Evolutionary conservation across 2,113 vertebrate genomes (phyloP).

Genomic region (Ornithorhynchus anatinus): DNA sequence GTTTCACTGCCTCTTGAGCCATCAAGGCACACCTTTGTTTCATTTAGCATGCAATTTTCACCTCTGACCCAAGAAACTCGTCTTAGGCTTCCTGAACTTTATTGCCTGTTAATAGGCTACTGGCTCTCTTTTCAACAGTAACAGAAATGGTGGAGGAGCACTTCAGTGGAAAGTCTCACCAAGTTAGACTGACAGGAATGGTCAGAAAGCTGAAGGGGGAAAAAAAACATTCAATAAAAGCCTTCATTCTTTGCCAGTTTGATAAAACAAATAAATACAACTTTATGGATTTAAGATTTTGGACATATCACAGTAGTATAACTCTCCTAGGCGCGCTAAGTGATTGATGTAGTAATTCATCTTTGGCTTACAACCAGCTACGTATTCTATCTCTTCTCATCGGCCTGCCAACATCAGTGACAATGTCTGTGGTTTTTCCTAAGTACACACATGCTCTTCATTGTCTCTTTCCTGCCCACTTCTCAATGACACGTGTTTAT

Average conservation of each 20-base stretch:
- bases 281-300: conserved; percentile 72
- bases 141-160: conserved; percentile 77
- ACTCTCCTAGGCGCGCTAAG: conserved; percentile 69
- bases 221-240: conserved; percentile 56
- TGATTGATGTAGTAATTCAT: conserved; percentile 81
- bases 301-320: conserved; percentile 64
- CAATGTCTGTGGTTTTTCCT: conserved; percentile 74
- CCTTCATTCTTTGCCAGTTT: conserved; percentile 68
- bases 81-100: conserved; percentile 86
- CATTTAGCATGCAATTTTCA: conserved; percentile 81
- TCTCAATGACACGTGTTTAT: conserved; percentile 74
- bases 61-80: conserved; percentile 85
- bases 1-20: conserved; percentile 68
- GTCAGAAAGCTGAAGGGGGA: conserved; percentile 46
- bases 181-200: conserved; percentile 75
- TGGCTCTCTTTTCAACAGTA: conserved; percentile 80
- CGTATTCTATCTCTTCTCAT: conserved; percentile 74
- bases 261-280: conserved; percentile 58
- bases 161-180: conserved; percentile 80
- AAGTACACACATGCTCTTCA: conserved; percentile 74
- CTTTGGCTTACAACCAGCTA: conserved; percentile 74
- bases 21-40: conserved; percentile 84
- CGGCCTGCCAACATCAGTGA: conserved; percentile 67
- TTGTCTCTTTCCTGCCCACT: conserved; percentile 71
- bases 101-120: conserved; percentile 87